A percentile compares a stretch with the other conserved stretches of the same genome.
phyloP scores from a whole-genome alignment of 1,140 invertebrate genomes.

The Drosophila melanica region DNA sequence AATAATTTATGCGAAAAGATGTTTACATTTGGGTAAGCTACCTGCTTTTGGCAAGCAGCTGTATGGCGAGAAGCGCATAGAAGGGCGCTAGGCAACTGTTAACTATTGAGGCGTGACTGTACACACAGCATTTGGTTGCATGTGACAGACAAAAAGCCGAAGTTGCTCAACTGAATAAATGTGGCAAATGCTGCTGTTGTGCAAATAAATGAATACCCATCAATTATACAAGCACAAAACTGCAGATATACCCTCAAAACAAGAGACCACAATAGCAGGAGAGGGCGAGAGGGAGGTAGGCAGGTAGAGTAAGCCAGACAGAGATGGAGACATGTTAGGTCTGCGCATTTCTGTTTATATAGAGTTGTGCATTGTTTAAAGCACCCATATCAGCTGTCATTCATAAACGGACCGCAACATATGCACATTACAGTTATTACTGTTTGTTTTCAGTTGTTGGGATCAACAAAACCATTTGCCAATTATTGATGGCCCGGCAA shows the following conservation, averaged over 20 bases:
- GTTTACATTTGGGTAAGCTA: neutral
- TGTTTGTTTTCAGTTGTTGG: slow-evolving; percentile 20
- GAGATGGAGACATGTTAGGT: neutral
- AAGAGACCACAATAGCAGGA: slow-evolving; percentile 5
- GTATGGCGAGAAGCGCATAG: slow-evolving; percentile 2
- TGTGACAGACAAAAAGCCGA: neutral
- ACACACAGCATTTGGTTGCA: slow-evolving; percentile 1
- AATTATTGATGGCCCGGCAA: slow-evolving; percentile 27
- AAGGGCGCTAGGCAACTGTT: neutral
- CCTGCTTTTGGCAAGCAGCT: neutral
- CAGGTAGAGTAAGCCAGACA: neutral
- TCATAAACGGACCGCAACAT: slow-evolving; percentile 34
- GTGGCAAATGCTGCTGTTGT: slow-evolving; percentile 16
- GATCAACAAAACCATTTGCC: slow-evolving; percentile 16
- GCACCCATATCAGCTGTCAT: slow-evolving; percentile 23
- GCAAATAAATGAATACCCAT: slow-evolving; percentile 33
- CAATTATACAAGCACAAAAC: slow-evolving; percentile 29
- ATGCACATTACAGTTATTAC: slow-evolving; percentile 45
- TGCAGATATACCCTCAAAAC: neutral
- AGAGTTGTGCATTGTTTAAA: neutral
- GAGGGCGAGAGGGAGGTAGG: neutral
- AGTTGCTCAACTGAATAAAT: slow-evolving; percentile 22
- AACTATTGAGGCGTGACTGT: slow-evolving; percentile 1
- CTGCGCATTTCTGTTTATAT: neutral
- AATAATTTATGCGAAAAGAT: too few relatives aligned